Evolutionary conservation across 1,140 invertebrate genomes (phyloP).

Genomic region (Hyles vespertilio): DNA sequence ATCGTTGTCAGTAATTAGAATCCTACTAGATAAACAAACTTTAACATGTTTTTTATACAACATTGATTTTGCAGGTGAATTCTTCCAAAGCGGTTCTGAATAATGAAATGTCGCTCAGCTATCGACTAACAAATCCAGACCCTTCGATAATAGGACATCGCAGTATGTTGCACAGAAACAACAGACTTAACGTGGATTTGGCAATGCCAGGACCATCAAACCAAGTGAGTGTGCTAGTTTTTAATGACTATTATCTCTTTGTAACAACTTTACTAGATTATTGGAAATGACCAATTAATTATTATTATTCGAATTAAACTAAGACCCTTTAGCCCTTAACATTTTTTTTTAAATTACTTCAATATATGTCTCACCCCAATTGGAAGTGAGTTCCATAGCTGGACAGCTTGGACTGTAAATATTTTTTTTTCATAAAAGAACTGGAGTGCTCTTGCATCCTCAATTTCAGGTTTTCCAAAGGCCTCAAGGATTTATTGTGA

Average conservation of each 20-base stretch:
- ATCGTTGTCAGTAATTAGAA: no score
- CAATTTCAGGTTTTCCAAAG: no score
- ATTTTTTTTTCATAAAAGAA: no score
- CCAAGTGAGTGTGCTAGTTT: constrained; percentile 32
- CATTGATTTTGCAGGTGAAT: constrained; percentile 76
- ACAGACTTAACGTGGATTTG: constrained; percentile 44
- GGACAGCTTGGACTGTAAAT: no score
- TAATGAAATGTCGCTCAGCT: constrained; percentile 77
- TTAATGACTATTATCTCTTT: neutral
- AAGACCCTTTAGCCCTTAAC: no score
- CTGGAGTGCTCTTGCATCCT: no score
- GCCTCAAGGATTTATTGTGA: no score
- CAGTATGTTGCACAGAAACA: constrained; percentile 40
- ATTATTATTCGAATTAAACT: no score
- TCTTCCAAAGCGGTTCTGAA: constrained; percentile 88
- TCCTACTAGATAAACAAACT: no score
- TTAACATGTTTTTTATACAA: neutral
- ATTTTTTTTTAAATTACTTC: no score
- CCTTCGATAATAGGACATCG: constrained; percentile 42
- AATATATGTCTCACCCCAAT: neutral
- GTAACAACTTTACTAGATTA: no score
- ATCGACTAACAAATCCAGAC: constrained; percentile 64
- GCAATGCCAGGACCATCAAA: constrained; percentile 54
- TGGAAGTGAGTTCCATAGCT: neutral
- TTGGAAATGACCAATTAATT: no score